Evolutionary conservation across 2,888 invertebrate species (phyloP).

Genomic region (Dynastes hyllus): DNA sequence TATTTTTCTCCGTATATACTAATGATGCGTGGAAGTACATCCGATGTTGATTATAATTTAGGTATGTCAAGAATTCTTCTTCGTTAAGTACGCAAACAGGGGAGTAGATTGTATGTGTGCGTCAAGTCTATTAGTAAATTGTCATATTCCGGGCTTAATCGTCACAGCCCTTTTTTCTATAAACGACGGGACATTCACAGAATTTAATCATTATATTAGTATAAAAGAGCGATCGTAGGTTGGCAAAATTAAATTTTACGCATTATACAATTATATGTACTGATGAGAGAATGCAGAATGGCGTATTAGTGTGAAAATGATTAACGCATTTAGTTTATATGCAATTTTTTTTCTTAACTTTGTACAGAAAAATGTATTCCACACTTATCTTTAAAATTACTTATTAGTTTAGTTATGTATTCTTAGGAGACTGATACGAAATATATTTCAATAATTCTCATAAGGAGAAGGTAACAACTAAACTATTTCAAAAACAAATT

Average conservation of each 20-base stretch:
- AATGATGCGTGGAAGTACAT: slow-evolving; percentile 2
- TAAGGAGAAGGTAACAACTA: no score
- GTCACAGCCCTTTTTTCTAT: slow-evolving; percentile 12
- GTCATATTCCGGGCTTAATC: slow-evolving; percentile 25
- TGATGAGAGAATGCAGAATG: background rate
- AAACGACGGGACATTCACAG: slow-evolving; percentile 28
- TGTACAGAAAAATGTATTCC: no score
- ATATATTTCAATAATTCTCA: no score
- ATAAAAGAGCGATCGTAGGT: slow-evolving; percentile 16
- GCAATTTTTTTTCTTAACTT: no score
- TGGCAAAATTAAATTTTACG: slow-evolving; percentile 10
- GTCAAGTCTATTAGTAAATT: slow-evolving; percentile 32
- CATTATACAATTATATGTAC: background rate
- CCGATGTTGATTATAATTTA: slow-evolving; percentile 16
- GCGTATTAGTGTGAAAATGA: background rate
- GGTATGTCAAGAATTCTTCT: slow-evolving; percentile 24
- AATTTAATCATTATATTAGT: slow-evolving; percentile 15
- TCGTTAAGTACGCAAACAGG: slow-evolving; percentile 9
- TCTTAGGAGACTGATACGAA: no score
- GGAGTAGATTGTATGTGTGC: slow-evolving; percentile 2
- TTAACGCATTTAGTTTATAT: no score
- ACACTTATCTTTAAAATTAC: no score
- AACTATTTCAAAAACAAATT: no score
- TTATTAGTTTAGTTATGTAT: no score
- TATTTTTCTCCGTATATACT: background rate